These are phyloP conservation scores for Sebastes kiyomatsui DNA, from an alignment of 2,797 vertebrate genomes.

Conservation along the genomic window DNA sequence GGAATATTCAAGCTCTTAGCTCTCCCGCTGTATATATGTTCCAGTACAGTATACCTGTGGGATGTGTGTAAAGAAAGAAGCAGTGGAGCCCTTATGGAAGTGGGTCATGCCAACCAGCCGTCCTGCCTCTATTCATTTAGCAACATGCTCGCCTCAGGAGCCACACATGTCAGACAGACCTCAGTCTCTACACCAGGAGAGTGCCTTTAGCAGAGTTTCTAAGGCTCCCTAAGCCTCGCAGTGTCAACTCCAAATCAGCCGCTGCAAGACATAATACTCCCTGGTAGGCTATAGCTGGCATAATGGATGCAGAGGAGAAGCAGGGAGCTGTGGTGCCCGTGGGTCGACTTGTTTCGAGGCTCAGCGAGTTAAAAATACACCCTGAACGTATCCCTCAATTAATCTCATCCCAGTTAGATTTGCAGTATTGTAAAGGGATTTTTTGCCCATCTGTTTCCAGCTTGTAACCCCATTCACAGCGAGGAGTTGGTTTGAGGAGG, in stretches of 20 bases:
- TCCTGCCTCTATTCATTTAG: conserved; percentile 71
- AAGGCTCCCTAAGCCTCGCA: conserved; percentile 62
- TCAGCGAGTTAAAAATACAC: conserved; percentile 72
- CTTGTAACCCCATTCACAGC: conserved; percentile 34
- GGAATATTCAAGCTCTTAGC: conserved; percentile 25
- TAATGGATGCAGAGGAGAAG: conserved; percentile 68
- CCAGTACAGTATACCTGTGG: conserved; percentile 46
- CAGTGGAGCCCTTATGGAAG: conserved; percentile 53
- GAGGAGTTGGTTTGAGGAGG: neutral
- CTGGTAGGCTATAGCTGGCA: conserved; percentile 48
- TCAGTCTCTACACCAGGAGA: conserved; percentile 56
- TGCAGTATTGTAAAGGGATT: conserved; percentile 37
- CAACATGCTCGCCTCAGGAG: conserved; percentile 66
- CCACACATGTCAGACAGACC: conserved; percentile 69
- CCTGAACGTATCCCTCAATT: conserved; percentile 60
- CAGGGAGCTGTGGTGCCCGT: conserved; percentile 53
- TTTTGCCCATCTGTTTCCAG: conserved; percentile 43
- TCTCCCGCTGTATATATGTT: neutral
- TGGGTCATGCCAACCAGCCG: conserved; percentile 71
- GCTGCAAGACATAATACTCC: conserved; percentile 67
- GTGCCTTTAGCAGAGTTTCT: conserved; percentile 71
- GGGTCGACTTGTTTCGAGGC: conserved; percentile 68
- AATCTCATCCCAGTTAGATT: conserved; percentile 66
- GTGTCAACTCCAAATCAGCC: conserved; percentile 68
- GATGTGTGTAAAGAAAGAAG: conserved; percentile 32